phyloP scores from a whole-genome alignment of 2,113 vertebrate genomes.

The Prolemur simus region DNA sequence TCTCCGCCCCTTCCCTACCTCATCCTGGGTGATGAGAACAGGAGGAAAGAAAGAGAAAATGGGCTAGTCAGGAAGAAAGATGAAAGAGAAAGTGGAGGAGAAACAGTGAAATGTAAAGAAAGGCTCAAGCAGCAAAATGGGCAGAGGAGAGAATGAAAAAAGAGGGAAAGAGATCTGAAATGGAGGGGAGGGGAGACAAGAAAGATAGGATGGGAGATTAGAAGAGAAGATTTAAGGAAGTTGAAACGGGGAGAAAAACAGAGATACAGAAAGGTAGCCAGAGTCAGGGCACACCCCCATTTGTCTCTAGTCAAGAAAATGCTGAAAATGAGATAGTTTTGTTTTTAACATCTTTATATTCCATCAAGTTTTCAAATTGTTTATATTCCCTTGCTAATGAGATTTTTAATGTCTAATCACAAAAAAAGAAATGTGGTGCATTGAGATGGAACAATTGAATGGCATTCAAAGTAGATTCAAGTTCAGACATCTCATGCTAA shows the following conservation, averaged over 20 bases:
- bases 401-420: not conserved
- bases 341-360: slow-evolving; percentile 13
- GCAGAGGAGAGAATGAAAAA: not conserved
- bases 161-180: not conserved
- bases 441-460: slow-evolving; percentile 10
- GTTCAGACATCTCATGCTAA: slow-evolving; percentile 23
- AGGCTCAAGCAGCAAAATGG: not conserved
- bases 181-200: not conserved
- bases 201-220: not conserved
- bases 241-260: not conserved
- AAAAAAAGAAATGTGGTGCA: slow-evolving; percentile 29
- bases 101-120: not conserved
- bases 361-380: not conserved
- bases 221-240: not conserved
- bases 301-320: slow-evolving; percentile 3
- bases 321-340: not conserved
- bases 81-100: not conserved
- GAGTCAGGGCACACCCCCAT: not conserved
- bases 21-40: not conserved
- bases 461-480: slow-evolving; percentile 24
- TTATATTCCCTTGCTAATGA: slow-evolving; percentile 17
- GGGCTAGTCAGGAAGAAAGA: not conserved
- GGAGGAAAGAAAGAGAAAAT: not conserved
- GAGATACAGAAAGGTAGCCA: not conserved
- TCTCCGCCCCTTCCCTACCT: not conserved